These are phyloP conservation scores for Priocnemis perturbator DNA, from an alignment of 2,888 invertebrate species.

Conservation along the genomic window DNA sequence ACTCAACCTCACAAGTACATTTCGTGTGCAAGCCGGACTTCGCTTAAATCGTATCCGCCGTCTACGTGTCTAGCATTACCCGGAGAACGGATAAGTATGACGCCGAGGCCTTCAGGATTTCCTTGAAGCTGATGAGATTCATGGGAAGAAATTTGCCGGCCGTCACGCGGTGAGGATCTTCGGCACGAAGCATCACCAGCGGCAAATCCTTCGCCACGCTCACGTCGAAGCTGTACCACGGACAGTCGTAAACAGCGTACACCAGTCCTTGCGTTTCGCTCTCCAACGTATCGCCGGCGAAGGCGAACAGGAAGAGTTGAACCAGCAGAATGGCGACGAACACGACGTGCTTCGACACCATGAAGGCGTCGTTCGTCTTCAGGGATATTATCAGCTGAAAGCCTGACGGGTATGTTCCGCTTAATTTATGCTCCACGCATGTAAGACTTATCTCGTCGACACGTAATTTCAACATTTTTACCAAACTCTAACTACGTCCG, in stretches of 20 bases:
- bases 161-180: constrained; percentile 11
- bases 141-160: constrained; percentile 13
- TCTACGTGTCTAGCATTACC: constrained; percentile 13
- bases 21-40: no score
- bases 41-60: not conserved
- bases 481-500: no score
- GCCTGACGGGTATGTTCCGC: constrained; percentile 28
- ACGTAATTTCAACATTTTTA: not conserved
- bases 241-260: constrained; percentile 7
- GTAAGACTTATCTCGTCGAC: constrained; percentile 37
- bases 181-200: constrained; percentile 19
- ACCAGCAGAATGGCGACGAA: constrained; percentile 8
- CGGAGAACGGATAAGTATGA: constrained; percentile 31
- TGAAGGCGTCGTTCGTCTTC: not conserved
- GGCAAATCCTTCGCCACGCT: constrained; percentile 1
- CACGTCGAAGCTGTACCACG: constrained; percentile 17
- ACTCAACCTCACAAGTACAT: no score
- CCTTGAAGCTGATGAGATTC: constrained; percentile 21
- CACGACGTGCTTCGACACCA: not conserved
- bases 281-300: constrained; percentile 55
- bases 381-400: constrained; percentile 9
- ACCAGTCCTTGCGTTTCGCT: constrained; percentile 44
- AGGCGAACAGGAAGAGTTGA: constrained; percentile 51
- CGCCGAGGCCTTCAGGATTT: constrained; percentile 20
- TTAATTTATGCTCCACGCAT: constrained; percentile 49